These are phyloP conservation scores for Noctuana brunneofusca DNA, from an alignment of 2,888 invertebrate genomes.

Conservation along the genomic window DNA sequence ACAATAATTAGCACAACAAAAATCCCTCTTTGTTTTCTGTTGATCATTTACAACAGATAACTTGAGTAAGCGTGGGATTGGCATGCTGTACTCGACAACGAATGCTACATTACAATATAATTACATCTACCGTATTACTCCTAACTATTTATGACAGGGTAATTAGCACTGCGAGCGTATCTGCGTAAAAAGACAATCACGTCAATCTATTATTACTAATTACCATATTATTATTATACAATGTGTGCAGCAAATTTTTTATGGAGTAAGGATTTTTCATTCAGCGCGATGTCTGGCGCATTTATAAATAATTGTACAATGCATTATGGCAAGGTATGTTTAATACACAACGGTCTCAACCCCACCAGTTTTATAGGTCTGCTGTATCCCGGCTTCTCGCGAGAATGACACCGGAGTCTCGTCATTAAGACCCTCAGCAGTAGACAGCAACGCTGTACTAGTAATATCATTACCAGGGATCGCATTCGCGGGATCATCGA, in stretches of 20 bases:
- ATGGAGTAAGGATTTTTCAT: background rate
- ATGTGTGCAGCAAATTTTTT: background rate
- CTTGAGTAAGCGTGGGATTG: slow-evolving; percentile 8
- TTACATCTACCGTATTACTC: slow-evolving; percentile 6
- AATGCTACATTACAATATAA: slow-evolving; percentile 25
- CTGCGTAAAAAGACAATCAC: slow-evolving; percentile 9
- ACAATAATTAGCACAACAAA: slow-evolving; percentile 15
- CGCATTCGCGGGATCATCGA: slow-evolving; percentile 53
- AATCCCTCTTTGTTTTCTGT: slow-evolving; percentile 8
- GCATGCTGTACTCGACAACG: background rate
- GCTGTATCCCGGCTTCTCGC: slow-evolving; percentile 69
- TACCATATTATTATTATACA: background rate
- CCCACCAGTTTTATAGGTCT: slow-evolving; percentile 64
- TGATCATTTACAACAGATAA: slow-evolving; percentile 25
- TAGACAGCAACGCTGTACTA: slow-evolving; percentile 45
- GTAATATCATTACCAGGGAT: slow-evolving; percentile 54
- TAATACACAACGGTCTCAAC: slow-evolving; percentile 66
- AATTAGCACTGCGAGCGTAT: slow-evolving; percentile 8
- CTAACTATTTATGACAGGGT: background rate
- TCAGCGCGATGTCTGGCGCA: background rate
- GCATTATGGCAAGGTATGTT: background rate
- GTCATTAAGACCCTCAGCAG: slow-evolving; percentile 47
- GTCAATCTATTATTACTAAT: slow-evolving; percentile 3
- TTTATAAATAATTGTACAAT: background rate
- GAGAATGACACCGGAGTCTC: slow-evolving; percentile 63